Base-by-base conservation (phyloP, 2,888 invertebrate genomes). In the Tolmerus cingulatus region DNA sequence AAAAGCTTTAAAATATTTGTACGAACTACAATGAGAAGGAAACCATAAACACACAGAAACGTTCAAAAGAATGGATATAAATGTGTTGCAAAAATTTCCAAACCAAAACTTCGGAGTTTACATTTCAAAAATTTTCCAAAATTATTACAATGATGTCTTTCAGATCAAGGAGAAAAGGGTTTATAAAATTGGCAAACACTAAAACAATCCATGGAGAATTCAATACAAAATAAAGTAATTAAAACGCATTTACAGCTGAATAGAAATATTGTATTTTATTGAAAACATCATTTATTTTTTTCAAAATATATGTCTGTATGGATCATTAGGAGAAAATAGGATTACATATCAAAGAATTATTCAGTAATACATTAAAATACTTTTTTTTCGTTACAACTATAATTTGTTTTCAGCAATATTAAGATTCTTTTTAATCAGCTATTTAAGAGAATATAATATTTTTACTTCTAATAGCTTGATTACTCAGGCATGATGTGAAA, bases 121-220 rank as follows among this genome's bases (percentile, higher is more conserved):
- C n/a, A 51, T n/a, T 51, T n/a, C 51, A 51, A n/a, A 51, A 51
- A 7, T 51, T 51, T 51, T 5, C 51, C n/a, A n/a, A n/a, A 37
- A 57, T 5, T 23, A 16, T 81, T 82, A 87, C 19, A 19, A 84
- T 27, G 27, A 66, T 66, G 2, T 12, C 23, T 27, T 12, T 66
- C 2, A 66, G 23, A 66, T 66, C 12, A 66, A 66, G 12, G 5
- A 3, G 14, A 12, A 27, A 12, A 27, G 57, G 27, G 66, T 85
- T 66, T 79, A 55, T 43, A 27, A 88, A 76, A 82, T 79, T 86
- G 86, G 82, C 76, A 87, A 93, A 93, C 92, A 92, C 91, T 91
- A 89, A 92, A 92, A 92, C 66, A 82, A 84, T 86, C 86, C 87
- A 87, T 86, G 87, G 87, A 87, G 78, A 66, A 3, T 66, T 23